Base-by-base conservation (phyloP, 2,888 invertebrate species). In the Troilus luridus region DNA sequence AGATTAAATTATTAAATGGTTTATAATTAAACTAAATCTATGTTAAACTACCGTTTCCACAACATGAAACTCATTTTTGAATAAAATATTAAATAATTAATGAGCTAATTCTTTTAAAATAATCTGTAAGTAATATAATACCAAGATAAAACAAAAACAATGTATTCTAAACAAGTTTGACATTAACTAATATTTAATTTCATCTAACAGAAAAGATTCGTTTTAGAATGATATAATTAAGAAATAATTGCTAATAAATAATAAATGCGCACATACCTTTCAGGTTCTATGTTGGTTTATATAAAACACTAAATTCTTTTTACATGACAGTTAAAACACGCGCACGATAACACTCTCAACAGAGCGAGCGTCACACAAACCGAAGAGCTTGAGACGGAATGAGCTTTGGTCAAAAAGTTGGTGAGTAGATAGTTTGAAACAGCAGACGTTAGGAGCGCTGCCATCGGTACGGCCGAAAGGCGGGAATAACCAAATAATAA, bases 351-450 rank as follows among this genome's bases (percentile, higher is more conserved):
- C 72, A 77, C 27, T 12, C 12, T 41, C 17, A 21, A 77, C 72
- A 19, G 27, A 77, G 72, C 72, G n/a, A 41, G 41, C 72, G 72
- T 77, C 72, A 77, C 72, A 41, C 41, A 41, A 27, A 77, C 27
- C 72, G 72, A 77, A 77, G 72, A 7, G 72, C 72, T 77, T 41
- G 72, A 77, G 72, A 41, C 72, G 72, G 72, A 77, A 77, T 77
- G 72, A 77, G 72, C 72, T 77, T 77, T 12, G 27, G 27, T 17
- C 41, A 6, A 17, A 27, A 77, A 77, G 72, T 77, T 41, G 27
- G 27, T 19, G 27, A 77, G 27, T 27, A 27, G 6, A 17, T 19
- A 77, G 72, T 19, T 77, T 41, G 41, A 0, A 77, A 19, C 17
- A 77, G 19, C 24, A 7, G 72, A 27, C 72, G 72, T 14, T 77